Evolutionary conservation across 92 coral and sea anemone genomes (phyloP), one percentile per base, ranked within the genome.

Genomic region (Palythoa grandis): DNA sequence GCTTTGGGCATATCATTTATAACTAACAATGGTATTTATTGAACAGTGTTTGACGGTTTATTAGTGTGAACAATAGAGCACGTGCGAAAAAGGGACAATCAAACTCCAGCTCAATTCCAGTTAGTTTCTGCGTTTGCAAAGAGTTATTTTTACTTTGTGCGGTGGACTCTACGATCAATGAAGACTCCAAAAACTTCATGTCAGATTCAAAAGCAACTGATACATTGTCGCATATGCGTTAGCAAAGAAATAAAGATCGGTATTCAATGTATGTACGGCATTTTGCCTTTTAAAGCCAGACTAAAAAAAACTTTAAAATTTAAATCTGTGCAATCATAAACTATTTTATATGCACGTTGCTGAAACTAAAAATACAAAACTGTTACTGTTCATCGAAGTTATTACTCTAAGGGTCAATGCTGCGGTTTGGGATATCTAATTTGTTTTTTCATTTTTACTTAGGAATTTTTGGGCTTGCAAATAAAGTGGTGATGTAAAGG

Each of bases 11-110:
- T 1, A 29, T 29, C 35, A 29, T 29, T 29, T 29, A 29, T 29
- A 29, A 29, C 35, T 29, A 29, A 77, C 82, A 77, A 77, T 53
- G 82, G 40, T 77, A 68, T 77, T 77, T 77, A 56, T 40, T 37
- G 48, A 54, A 58, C 82, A 77, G 58, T 47, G 82, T 15, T 77
- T 57, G 40, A 29, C 22, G 25, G 50, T 56, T 57, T 77, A 63
- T 37, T 53, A 39, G 35, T 5, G 20, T 50, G 24, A 15, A 77
- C 82, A 77, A 77, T 77, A 9, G 48, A 77, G n/a, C 82, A 77
- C 82, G 82, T 77, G 82, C 82, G 54, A 43, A 53, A 77, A 77
- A 29, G 9, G 17, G 82, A 77, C 70, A 77, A 77, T 12, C 58
- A 53, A 77, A 77, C 82, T 54, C 50, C 35, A 67, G 52, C 24